A percentile compares a stretch with the other conserved stretches of the same genome.
phyloP scores from a whole-genome alignment of 2,113 vertebrate species.

The Cynocephalus volans region DNA sequence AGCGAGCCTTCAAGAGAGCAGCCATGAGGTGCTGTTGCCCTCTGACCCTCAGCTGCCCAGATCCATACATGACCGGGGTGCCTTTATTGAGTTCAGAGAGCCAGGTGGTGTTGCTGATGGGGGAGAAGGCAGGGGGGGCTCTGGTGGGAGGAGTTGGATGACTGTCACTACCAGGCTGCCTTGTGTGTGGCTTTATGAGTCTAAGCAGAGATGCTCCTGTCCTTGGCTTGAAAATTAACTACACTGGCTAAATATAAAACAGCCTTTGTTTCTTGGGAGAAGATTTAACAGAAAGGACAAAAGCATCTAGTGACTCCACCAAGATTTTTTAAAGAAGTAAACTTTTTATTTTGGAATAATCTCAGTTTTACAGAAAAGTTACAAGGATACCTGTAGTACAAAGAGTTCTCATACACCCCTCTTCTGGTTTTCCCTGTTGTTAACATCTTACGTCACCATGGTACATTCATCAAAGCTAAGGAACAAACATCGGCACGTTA shows the following conservation, averaged over 20 bases:
- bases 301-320: background rate
- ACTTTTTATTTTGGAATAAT: background rate
- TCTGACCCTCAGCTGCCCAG: background rate
- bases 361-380: background rate
- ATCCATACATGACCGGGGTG: background rate
- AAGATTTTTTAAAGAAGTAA: background rate
- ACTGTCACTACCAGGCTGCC: background rate
- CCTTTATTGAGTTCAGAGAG: background rate
- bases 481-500: accelerated
- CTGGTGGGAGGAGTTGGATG: no score
- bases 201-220: background rate
- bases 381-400: background rate
- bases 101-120: background rate
- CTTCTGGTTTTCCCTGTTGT: background rate
- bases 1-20: slow-evolving; percentile 50
- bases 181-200: background rate
- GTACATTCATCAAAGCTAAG: background rate
- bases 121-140: background rate
- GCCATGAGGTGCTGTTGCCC: accelerated
- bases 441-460: background rate
- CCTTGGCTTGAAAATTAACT: background rate
- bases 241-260: slow-evolving; percentile 33
- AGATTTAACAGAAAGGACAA: background rate
- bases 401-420: background rate
- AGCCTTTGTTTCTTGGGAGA: background rate